Percentiles rank a stretch among this genome's conserved stretches.
These are phyloP conservation scores for Toxotes lorentzi DNA, from an alignment of 2,797 vertebrate genomes.

Conservation along the genomic window DNA sequence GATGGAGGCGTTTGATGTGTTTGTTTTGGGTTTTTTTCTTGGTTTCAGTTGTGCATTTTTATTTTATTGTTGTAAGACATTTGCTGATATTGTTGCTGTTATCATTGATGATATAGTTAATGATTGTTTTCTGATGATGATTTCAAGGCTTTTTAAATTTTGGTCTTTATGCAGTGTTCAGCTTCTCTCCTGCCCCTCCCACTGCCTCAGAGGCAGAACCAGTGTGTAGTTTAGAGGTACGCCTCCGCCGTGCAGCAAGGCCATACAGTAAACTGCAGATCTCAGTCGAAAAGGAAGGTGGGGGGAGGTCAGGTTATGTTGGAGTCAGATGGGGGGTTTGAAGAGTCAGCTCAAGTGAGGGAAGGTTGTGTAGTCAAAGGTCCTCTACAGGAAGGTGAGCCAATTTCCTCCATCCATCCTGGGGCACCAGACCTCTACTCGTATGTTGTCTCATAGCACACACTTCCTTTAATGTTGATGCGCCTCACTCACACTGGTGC, in stretches of 20 bases:
- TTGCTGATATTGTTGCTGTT: conserved; percentile 81
- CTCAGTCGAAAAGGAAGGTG: conserved; percentile 19
- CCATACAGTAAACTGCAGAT: conserved; percentile 48
- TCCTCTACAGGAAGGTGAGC: conserved; percentile 46
- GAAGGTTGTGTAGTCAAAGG: conserved; percentile 29
- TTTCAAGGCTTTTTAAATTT: conserved; percentile 71
- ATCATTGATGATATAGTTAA: conserved; percentile 70
- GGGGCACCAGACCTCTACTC: conserved; percentile 35
- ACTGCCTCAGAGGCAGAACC: conserved; percentile 62
- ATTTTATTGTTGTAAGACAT: conserved; percentile 61
- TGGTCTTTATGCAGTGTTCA: conserved; percentile 83
- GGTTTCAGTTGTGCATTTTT: conserved; percentile 72
- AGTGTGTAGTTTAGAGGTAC: conserved; percentile 58
- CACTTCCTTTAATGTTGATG: conserved; percentile 63
- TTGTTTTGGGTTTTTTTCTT: conserved; percentile 46
- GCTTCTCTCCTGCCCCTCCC: conserved; percentile 80
- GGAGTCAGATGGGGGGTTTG: not conserved
- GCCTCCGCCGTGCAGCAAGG: conserved; percentile 49
- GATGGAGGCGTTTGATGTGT: conserved; percentile 74
- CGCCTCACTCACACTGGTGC: conserved; percentile 79
- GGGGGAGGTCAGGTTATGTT: conserved; percentile 4
- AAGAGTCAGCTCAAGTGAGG: conserved; percentile 36
- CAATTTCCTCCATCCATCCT: conserved; percentile 56
- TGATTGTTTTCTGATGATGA: conserved; percentile 69
- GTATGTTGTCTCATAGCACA: conserved; percentile 49